These are phyloP conservation scores for Catagonus wagneri DNA, from an alignment of 2,113 vertebrate species.

Conservation along the genomic window DNA sequence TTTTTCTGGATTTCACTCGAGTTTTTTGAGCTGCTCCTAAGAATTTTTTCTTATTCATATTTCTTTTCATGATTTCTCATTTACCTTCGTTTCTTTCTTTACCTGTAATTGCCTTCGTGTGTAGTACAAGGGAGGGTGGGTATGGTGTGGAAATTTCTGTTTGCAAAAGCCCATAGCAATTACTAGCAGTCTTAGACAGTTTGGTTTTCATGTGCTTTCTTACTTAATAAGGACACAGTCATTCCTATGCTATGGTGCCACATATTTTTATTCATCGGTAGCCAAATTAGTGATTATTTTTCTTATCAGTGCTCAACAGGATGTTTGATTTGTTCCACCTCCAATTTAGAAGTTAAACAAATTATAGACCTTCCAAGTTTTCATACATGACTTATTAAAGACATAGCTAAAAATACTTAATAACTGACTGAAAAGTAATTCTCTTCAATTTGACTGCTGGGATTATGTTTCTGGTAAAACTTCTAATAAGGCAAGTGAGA, in stretches of 20 bases:
- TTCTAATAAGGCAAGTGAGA: neutral
- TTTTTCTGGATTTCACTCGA: neutral
- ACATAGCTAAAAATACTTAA: slow-evolving; percentile 43
- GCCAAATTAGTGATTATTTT: slow-evolving; percentile 76
- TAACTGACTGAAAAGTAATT: slow-evolving; percentile 17
- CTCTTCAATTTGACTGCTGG: slow-evolving; percentile 33
- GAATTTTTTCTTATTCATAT: neutral
- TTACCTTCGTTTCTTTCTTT: neutral
- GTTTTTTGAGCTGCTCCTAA: neutral
- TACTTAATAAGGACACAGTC: slow-evolving; percentile 17
- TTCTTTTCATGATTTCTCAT: slow-evolving; percentile 32
- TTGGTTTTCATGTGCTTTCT: slow-evolving; percentile 13
- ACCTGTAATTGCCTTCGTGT: neutral
- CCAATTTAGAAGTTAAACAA: slow-evolving; percentile 63
- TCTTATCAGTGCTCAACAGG: slow-evolving; percentile 67
- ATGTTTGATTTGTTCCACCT: slow-evolving; percentile 70
- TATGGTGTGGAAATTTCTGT: neutral
- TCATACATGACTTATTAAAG: slow-evolving; percentile 64
- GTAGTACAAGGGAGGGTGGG: neutral
- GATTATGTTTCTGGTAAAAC: slow-evolving; percentile 22
- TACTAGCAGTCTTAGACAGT: neutral
- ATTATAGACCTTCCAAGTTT: slow-evolving; percentile 64
- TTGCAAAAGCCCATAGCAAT: slow-evolving; percentile 42
- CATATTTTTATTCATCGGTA: slow-evolving; percentile 57
- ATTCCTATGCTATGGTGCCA: neutral